Evolutionary conservation across 2,797 vertebrate genomes (phyloP).

Genomic region (Rachycentron canadum): DNA sequence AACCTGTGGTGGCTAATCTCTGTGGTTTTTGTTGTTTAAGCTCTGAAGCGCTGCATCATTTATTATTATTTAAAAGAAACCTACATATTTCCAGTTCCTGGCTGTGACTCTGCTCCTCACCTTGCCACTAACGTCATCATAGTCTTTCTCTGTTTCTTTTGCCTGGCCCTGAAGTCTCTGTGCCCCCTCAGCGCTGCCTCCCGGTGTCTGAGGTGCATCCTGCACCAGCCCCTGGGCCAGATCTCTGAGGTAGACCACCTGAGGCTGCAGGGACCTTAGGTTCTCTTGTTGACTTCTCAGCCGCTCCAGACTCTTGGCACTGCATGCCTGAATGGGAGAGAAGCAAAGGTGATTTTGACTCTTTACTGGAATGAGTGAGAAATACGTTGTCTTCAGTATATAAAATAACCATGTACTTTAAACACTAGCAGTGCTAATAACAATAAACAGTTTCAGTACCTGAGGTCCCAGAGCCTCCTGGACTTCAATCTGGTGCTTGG

Average conservation of each 20-base stretch:
- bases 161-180: constrained; percentile 90
- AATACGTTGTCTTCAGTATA: not conserved
- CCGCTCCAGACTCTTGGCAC: constrained; percentile 95
- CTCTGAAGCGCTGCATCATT: not conserved
- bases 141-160: constrained; percentile 88
- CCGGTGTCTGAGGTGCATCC: constrained; percentile 89
- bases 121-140: constrained; percentile 87
- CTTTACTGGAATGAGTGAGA: not conserved
- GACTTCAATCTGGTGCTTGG: constrained; percentile 95
- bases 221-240: constrained; percentile 92
- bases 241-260: constrained; percentile 94
- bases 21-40: not conserved
- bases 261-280: constrained; percentile 90
- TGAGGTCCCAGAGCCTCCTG: constrained; percentile 94
- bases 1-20: not conserved
- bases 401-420: not conserved
- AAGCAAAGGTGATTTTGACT: not conserved
- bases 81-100: not conserved
- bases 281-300: constrained; percentile 92
- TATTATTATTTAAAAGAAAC: not conserved
- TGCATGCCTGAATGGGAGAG: constrained; percentile 88
- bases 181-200: constrained; percentile 79
- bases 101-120: constrained; percentile 67
- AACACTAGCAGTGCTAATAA: not conserved
- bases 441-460: constrained; percentile 47